Evolutionary conservation across 2,888 invertebrate species (phyloP).

Genomic region (Eristalis pertinax): DNA sequence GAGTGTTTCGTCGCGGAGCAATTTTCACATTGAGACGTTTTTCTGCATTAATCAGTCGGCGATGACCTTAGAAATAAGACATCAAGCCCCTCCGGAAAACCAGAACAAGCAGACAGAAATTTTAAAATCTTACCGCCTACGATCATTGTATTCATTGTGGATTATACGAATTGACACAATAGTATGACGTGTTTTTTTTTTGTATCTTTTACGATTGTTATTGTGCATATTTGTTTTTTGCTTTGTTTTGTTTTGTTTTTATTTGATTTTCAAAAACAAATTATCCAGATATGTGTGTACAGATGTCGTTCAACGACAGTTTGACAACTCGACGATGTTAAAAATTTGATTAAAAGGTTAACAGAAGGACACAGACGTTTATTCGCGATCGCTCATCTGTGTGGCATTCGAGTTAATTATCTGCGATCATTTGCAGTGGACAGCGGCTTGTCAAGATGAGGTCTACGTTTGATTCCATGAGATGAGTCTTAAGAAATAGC

Average conservation of each 20-base stretch:
- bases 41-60: slow-evolving; percentile 46
- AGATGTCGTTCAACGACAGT: neutral
- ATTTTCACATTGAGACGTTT: slow-evolving; percentile 1
- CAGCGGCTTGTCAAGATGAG: no score
- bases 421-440: neutral
- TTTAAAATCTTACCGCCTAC: neutral
- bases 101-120: neutral
- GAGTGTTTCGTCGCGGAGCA: neutral
- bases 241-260: no score
- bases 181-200: neutral
- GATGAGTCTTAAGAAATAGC: no score
- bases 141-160: neutral
- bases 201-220: neutral
- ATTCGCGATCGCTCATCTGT: neutral
- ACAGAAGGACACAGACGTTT: neutral
- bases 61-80: slow-evolving; percentile 49
- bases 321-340: neutral
- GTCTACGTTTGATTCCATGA: no score
- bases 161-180: neutral
- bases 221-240: neutral
- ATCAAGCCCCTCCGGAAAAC: neutral
- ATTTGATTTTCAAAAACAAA: neutral
- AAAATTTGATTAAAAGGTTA: neutral
- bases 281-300: no score
- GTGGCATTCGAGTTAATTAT: neutral